phyloP scores from a whole-genome alignment of 2,888 invertebrate genomes.

The Elysia crispata region DNA sequence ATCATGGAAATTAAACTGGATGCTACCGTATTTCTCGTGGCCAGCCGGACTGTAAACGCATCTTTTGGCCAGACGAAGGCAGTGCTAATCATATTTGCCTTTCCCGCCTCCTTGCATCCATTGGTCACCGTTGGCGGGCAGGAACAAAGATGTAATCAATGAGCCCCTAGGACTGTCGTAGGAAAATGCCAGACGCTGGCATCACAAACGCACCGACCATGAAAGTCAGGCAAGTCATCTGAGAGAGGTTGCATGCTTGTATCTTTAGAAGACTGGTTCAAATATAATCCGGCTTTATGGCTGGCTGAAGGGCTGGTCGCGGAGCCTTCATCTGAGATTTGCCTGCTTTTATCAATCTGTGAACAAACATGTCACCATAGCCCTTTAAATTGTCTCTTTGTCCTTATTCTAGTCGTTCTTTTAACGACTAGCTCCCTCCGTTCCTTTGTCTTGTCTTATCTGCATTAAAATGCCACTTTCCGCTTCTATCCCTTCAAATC shows the following conservation, averaged over 20 bases:
- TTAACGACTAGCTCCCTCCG: no score
- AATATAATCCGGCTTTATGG: slow-evolving; percentile 52
- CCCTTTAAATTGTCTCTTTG: no score
- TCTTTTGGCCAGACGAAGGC: slow-evolving; percentile 54
- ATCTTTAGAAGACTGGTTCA: slow-evolving; percentile 45
- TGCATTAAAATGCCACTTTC: no score
- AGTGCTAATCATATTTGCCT: slow-evolving; percentile 62
- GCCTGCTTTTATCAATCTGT: slow-evolving; percentile 55
- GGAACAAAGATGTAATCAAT: slow-evolving; percentile 59
- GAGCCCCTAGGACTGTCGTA: slow-evolving; percentile 55
- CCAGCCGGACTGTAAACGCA: slow-evolving; percentile 60
- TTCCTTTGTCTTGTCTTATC: no score
- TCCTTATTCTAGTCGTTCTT: no score
- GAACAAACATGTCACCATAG: slow-evolving; percentile 45
- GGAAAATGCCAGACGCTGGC: slow-evolving; percentile 49
- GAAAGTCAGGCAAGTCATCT: slow-evolving; percentile 36
- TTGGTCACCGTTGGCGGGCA: slow-evolving; percentile 44
- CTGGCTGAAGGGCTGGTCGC: slow-evolving; percentile 41
- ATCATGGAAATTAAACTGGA: slow-evolving; percentile 66
- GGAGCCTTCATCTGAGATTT: slow-evolving; percentile 48
- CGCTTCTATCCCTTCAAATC: no score
- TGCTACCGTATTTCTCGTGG: slow-evolving; percentile 53
- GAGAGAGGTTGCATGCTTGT: no score
- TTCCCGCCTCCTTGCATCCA: slow-evolving; percentile 56
- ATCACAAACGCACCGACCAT: slow-evolving; percentile 48